Evolutionary conservation across 2,797 vertebrate species (phyloP), one percentile per base, ranked within the genome.

Genomic region (Tragopan temminckii): DNA sequence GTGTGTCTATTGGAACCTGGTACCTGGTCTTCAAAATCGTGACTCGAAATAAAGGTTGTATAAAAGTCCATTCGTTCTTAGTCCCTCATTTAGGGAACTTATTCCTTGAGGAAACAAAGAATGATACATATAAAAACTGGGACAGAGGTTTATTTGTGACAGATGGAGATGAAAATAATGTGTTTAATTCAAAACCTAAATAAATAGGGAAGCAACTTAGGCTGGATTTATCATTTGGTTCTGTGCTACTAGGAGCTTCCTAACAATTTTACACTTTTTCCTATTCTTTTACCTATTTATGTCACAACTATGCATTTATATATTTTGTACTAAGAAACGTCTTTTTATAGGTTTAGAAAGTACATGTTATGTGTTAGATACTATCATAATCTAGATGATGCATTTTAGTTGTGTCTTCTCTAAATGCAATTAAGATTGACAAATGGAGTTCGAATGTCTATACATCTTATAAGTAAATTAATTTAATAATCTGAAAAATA

Each of bases 91-190:
- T 55, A 55, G 31, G n/a, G n/a, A n/a, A n/a, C 35, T 74, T 61
- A 36, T 72, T 29, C 14, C 40, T 5, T 80, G 68, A 75, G 52
- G 46, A 86, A 88, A 48, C 8, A 62, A 42, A 45, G 31, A 85
- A 80, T 57, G 7, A 57, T 35, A 20, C 8, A 70, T 67, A 68
- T 24, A 13, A 64, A 80, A 91, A 68, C 20, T 71, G n/a, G 38
- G 78, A 62, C 25, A 50, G 36, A 23, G 79, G 17, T 33, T 87
- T 58, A 38, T 82, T 75, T 78, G 20, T 93, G 64, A 71, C 74
- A 96, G 92, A 88, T 89, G 69, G 64, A 82, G 23, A 15, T 62
- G 42, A 53, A 88, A 83, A 88, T 55, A 74, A 71, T 69, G 36
- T 90, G 35, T 80, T 61, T 58, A 64, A 83, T 57, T 95, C 25